Conservation (phyloP, 2,113 vertebrate species). For the Pteruthius melanotis region DNA sequence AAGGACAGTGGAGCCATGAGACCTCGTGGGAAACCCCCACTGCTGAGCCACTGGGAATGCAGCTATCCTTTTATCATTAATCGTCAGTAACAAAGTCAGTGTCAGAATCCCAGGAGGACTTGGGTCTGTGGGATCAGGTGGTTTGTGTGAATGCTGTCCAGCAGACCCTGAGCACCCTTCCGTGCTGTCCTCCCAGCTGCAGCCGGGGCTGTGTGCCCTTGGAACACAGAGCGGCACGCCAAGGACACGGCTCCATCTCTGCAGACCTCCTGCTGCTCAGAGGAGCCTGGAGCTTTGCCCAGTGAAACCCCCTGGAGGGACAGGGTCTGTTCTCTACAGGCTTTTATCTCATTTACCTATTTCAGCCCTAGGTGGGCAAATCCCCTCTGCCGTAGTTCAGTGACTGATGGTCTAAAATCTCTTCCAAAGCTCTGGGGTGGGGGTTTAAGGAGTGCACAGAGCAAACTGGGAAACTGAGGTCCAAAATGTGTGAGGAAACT, state of each 20-base stretch:
- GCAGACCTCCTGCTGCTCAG: neutral
- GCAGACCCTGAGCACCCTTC: neutral
- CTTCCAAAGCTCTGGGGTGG: neutral
- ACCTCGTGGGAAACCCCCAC: neutral
- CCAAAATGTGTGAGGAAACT: neutral
- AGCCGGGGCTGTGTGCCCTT: rapidly evolving
- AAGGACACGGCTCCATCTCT: neutral
- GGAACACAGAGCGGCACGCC: neutral
- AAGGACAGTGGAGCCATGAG: neutral
- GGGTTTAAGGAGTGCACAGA: neutral
- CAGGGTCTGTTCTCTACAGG: neutral
- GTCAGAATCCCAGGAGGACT: rapidly evolving
- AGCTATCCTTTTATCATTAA: neutral
- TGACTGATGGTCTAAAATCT: rapidly evolving
- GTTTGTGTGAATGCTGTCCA: neutral
- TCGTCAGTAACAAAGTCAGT: neutral
- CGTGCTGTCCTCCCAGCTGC: neutral
- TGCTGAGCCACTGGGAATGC: neutral
- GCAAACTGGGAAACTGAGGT: neutral
- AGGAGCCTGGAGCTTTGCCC: neutral
- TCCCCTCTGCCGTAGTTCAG: rapidly evolving
- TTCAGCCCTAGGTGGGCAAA: neutral
- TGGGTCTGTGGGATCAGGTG: neutral
- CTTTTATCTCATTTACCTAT: neutral
- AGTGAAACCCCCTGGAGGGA: neutral